Conservation (phyloP, 2,888 invertebrate genomes). For the Crocallis elinguaria region DNA sequence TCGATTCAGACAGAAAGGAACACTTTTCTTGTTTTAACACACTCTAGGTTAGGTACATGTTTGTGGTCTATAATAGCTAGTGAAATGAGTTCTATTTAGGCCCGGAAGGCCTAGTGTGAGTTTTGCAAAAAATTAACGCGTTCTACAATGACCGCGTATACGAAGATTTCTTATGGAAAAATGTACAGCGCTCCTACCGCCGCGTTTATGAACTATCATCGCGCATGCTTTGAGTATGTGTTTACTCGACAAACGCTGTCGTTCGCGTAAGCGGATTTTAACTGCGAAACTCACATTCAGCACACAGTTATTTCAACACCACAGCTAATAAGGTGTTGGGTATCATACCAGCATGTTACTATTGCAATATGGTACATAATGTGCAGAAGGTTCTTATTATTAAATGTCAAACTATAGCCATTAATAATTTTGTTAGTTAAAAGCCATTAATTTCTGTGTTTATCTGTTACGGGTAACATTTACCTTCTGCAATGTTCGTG, state of each 20-base stretch:
- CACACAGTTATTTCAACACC: not conserved
- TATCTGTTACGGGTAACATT: conserved; percentile 50
- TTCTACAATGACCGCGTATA: too few relatives aligned
- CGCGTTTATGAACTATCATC: too few relatives aligned
- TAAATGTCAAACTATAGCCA: not conserved
- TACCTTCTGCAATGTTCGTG: conserved; percentile 87
- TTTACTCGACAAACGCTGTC: too few relatives aligned
- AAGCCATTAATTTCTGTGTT: conserved; percentile 54
- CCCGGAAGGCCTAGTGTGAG: too few relatives aligned
- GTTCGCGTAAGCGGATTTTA: too few relatives aligned
- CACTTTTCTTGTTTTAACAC: not conserved
- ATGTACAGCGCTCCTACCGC: too few relatives aligned
- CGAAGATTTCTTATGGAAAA: too few relatives aligned
- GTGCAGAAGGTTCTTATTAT: not conserved
- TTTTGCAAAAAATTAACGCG: too few relatives aligned
- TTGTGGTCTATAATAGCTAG: not conserved
- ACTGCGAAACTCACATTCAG: too few relatives aligned
- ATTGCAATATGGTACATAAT: not conserved
- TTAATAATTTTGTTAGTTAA: not conserved
- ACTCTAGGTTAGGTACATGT: not conserved
- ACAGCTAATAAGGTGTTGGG: not conserved
- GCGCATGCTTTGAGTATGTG: too few relatives aligned
- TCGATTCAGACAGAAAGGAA: not conserved
- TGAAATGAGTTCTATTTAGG: conserved; percentile 2
- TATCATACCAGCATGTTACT: not conserved